Conservation (phyloP, 1,140 invertebrate species). For the Lordiphosa mommai region DNA sequence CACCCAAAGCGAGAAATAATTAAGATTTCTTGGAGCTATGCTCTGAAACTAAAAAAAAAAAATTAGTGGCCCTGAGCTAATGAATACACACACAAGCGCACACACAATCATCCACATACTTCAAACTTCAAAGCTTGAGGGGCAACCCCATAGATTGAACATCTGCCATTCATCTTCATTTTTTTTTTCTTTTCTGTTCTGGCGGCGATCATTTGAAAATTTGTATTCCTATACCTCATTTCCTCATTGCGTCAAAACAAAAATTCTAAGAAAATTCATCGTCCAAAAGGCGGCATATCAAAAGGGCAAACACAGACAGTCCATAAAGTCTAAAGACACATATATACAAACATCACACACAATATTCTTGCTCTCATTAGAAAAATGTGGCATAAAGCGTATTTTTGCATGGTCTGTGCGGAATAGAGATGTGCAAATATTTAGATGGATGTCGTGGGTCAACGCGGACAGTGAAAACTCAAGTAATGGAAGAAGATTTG, state of each 20-base stretch:
- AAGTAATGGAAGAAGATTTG: neutral
- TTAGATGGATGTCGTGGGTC: constrained; percentile 16
- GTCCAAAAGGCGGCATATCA: constrained; percentile 46
- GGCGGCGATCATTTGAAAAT: constrained; percentile 57
- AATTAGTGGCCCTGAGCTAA: constrained; percentile 60
- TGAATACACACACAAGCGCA: constrained; percentile 16
- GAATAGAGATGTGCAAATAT: constrained; percentile 5
- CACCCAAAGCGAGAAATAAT: constrained; percentile 34
- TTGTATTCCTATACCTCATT: constrained; percentile 32
- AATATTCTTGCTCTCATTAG: constrained; percentile 46
- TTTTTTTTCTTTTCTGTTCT: constrained; percentile 17
- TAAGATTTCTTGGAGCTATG: constrained; percentile 43
- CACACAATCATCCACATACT: constrained; percentile 50
- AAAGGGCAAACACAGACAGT: constrained; percentile 24
- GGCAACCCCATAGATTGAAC: neutral
- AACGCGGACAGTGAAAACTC: constrained; percentile 5
- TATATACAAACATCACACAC: neutral
- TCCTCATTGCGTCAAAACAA: constrained; percentile 42
- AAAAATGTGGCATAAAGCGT: constrained; percentile 46
- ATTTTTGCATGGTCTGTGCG: constrained; percentile 49
- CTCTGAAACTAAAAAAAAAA: constrained; percentile 8
- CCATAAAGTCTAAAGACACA: constrained; percentile 2
- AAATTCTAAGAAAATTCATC: constrained; percentile 56
- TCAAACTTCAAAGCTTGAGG: constrained; percentile 49
- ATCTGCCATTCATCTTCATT: constrained; percentile 73